Evolutionary conservation across 2,113 vertebrate species (phyloP).

Genomic region (Phylloscopus trochilus): DNA sequence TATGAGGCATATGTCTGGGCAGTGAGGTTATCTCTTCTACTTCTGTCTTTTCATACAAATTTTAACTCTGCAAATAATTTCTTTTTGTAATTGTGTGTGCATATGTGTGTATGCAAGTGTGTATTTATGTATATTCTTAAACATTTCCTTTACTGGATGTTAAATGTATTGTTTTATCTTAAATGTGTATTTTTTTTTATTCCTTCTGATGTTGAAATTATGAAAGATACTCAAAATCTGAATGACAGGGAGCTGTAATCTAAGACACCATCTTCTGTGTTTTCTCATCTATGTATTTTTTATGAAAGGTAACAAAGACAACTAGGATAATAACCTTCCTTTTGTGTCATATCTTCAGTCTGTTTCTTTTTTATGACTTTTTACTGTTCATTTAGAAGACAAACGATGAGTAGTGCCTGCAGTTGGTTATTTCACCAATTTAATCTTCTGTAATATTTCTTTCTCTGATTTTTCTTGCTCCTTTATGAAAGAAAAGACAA

Average conservation of each 20-base stretch:
- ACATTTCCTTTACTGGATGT: neutral
- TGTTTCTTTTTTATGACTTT: neutral
- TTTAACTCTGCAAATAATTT: neutral
- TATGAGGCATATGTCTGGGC: neutral
- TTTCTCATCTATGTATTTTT: neutral
- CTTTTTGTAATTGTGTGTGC: neutral
- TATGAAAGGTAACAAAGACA: neutral
- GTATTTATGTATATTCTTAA: neutral
- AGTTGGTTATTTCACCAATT: neutral
- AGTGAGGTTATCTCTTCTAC: neutral
- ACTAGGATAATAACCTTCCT: neutral
- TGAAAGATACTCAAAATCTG: neutral
- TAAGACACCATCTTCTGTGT: neutral
- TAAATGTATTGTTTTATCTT: neutral
- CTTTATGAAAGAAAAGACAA: neutral
- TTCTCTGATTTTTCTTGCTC: neutral
- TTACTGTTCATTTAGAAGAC: neutral
- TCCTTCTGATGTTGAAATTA: neutral
- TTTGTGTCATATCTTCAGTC: neutral
- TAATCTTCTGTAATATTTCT: neutral
- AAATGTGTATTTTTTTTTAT: neutral
- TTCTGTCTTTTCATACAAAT: neutral
- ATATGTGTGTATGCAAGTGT: accelerated
- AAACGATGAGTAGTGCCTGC: neutral
- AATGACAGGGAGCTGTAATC: neutral